A percentile compares a stretch with the other conserved stretches of the same genome.
Evolutionary conservation across 2,888 invertebrate genomes (phyloP).

Genomic region (Diogma glabrata): DNA sequence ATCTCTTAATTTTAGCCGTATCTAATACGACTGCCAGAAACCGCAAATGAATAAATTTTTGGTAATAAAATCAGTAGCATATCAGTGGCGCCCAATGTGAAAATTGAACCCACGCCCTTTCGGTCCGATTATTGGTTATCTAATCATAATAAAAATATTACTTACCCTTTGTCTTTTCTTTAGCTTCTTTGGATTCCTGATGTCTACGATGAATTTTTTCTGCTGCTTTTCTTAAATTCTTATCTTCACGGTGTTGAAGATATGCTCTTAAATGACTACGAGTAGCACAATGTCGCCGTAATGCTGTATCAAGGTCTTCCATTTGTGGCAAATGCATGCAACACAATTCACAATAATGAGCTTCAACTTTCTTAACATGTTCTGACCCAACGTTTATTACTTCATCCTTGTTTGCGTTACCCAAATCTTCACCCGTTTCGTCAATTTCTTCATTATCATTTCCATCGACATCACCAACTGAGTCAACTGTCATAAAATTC

Average conservation of each 20-base stretch:
- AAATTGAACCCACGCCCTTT: no score
- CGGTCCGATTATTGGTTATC: no score
- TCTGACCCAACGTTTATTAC: slow-evolving; percentile 65
- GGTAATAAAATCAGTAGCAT: no score
- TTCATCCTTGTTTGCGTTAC: slow-evolving; percentile 49
- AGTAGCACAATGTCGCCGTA: slow-evolving; percentile 62
- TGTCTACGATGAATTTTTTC: slow-evolving; percentile 54
- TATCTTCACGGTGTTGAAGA: slow-evolving; percentile 65
- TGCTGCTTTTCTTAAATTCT: slow-evolving; percentile 57
- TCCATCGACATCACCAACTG: slow-evolving; percentile 76
- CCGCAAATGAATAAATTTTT: no score
- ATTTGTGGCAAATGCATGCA: slow-evolving; percentile 57
- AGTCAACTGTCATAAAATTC: slow-evolving; percentile 80
- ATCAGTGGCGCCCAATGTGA: no score
- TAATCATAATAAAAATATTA: no score
- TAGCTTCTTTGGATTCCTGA: slow-evolving; percentile 28
- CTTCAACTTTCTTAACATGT: slow-evolving; percentile 65
- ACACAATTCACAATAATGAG: slow-evolving; percentile 70
- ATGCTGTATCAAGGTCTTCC: slow-evolving; percentile 46
- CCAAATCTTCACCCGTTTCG: slow-evolving; percentile 45
- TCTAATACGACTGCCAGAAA: no score
- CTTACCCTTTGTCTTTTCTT: slow-evolving; percentile 16
- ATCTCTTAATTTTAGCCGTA: no score
- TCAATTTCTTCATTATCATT: slow-evolving; percentile 36
- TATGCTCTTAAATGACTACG: slow-evolving; percentile 66